These are phyloP conservation scores for Lycocerus yunnanus DNA, from an alignment of 2,888 invertebrate genomes.

Conservation along the genomic window DNA sequence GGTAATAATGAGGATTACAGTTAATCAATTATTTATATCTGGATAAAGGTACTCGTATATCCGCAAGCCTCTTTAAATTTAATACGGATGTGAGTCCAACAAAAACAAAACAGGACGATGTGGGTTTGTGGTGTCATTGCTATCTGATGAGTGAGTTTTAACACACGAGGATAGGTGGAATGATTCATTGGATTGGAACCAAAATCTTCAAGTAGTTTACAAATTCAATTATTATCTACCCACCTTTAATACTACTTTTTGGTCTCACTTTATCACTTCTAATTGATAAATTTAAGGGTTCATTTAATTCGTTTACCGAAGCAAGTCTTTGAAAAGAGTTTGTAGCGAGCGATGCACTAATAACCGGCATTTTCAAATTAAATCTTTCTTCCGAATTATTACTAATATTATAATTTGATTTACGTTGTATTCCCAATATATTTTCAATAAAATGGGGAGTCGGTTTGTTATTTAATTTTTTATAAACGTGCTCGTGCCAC, in stretches of 20 bases:
- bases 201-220: neutral
- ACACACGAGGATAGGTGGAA: constrained; percentile 19
- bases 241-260: constrained; percentile 49
- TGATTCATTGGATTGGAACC: constrained; percentile 12
- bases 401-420: constrained; percentile 10
- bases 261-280: constrained; percentile 49
- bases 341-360: constrained; percentile 33
- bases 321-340: constrained; percentile 37
- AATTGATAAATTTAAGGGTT: constrained; percentile 54
- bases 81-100: constrained; percentile 30
- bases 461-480: constrained; percentile 77
- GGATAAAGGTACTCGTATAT: neutral
- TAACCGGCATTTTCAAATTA: constrained; percentile 30
- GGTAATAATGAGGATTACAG: neutral
- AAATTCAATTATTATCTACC: constrained; percentile 26
- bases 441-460: constrained; percentile 89
- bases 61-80: constrained; percentile 2
- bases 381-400: constrained; percentile 29
- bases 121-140: constrained; percentile 33
- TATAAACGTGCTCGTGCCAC: constrained; percentile 92
- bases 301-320: constrained; percentile 45
- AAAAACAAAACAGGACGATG: constrained; percentile 36
- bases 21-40: constrained; percentile 9
- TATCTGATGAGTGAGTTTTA: constrained; percentile 8
- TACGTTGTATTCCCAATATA: constrained; percentile 68